phyloP scores from a whole-genome alignment of 2,797 vertebrate genomes.

The Microctenopoma lineatum region DNA sequence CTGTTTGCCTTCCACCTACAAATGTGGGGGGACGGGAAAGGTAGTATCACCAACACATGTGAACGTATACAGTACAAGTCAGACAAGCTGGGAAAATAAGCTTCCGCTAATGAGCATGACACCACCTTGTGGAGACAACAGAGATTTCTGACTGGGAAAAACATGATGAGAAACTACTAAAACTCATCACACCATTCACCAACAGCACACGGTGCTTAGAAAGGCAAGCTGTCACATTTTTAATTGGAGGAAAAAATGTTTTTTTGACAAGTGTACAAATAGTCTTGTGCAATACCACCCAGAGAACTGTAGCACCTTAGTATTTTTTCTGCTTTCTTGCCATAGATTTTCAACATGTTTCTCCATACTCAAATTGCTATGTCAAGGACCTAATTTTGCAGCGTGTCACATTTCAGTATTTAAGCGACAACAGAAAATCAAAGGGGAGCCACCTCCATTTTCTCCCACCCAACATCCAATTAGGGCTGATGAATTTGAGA shows the following conservation, averaged over 20 bases:
- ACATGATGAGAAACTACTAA: background rate
- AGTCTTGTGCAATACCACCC: conserved; percentile 10
- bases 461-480: conserved; percentile 41
- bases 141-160: conserved; percentile 47
- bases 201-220: conserved; percentile 28
- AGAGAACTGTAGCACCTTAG: conserved; percentile 9
- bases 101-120: conserved; percentile 78
- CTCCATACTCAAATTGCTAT: background rate
- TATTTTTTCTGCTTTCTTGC: conserved; percentile 12
- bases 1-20: background rate
- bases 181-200: conserved; percentile 7
- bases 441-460: background rate
- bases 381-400: conserved; percentile 52
- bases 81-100: conserved; percentile 40
- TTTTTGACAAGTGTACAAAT: conserved; percentile 46
- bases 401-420: conserved; percentile 36
- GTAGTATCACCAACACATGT: background rate
- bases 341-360: conserved; percentile 20
- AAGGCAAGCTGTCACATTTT: conserved; percentile 31
- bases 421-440: conserved; percentile 44
- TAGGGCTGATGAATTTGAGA: conserved; percentile 61
- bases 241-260: conserved; percentile 47
- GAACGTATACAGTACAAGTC: background rate
- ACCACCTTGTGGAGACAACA: conserved; percentile 83
- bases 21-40: background rate